These are phyloP conservation scores for Perca flavescens DNA, from an alignment of 2,113 vertebrate genomes.

Conservation along the genomic window DNA sequence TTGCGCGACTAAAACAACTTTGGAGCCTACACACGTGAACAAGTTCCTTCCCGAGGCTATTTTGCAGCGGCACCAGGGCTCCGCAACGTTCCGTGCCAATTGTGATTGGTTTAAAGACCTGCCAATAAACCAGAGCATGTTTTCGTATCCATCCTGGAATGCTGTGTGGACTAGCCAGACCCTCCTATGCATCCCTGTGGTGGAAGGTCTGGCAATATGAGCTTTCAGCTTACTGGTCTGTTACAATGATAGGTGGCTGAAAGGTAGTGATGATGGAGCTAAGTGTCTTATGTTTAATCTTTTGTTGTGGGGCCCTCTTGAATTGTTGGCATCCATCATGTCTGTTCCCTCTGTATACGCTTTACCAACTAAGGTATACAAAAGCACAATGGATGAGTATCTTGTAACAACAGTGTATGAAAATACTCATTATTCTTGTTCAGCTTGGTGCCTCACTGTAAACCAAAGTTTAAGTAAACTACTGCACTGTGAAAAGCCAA, in stretches of 20 bases:
- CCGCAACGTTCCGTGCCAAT: no score
- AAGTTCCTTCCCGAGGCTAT: no score
- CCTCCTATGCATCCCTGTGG: no score
- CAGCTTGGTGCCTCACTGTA: not conserved
- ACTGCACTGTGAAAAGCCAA: not conserved
- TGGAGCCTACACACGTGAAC: no score
- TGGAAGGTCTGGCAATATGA: no score
- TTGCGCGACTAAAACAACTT: no score
- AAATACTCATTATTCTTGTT: conserved; percentile 21
- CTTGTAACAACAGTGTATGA: not conserved
- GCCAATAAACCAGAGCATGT: no score
- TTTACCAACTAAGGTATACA: not conserved
- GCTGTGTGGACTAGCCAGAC: no score
- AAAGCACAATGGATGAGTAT: conserved; percentile 10
- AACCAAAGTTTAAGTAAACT: conserved; percentile 18
- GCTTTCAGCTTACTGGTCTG: not conserved
- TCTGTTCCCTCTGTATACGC: not conserved
- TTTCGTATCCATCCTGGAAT: no score
- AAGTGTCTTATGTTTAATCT: not conserved
- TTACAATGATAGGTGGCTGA: not conserved
- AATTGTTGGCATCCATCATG: not conserved
- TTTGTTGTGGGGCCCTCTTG: not conserved
- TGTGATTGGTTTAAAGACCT: no score
- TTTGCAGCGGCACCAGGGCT: no score
- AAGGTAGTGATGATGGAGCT: not conserved